Conservation (phyloP, 2,888 invertebrate genomes). For the Andrena bucephala region DNA sequence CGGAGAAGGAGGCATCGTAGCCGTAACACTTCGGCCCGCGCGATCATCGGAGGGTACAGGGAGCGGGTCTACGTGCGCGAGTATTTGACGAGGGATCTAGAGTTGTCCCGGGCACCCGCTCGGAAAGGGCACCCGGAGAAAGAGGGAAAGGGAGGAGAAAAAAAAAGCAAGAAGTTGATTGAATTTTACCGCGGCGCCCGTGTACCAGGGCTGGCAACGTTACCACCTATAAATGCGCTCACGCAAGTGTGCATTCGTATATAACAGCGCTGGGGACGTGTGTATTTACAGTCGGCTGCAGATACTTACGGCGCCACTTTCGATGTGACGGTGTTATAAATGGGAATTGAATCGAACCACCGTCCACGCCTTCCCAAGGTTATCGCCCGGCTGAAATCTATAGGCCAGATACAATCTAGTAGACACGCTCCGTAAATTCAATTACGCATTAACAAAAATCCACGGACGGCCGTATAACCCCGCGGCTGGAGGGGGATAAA, state of each 20-base stretch:
- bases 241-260: conserved; percentile 39
- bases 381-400: conserved; percentile 77
- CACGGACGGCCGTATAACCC: conserved; percentile 56
- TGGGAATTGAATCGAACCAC: conserved; percentile 79
- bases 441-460: conserved; percentile 81
- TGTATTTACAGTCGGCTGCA: conserved; percentile 70
- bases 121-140: conserved; percentile 24
- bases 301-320: conserved; percentile 75
- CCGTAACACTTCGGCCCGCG: conserved; percentile 36
- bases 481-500: conserved; percentile 55
- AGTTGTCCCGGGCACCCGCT: conserved; percentile 53
- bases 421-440: conserved; percentile 81
- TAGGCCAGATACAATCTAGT: conserved; percentile 78
- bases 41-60: conserved; percentile 22
- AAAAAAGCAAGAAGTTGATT: conserved; percentile 73
- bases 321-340: conserved; percentile 78
- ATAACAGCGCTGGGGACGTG: conserved; percentile 47
- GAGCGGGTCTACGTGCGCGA: conserved; percentile 57
- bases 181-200: conserved; percentile 73
- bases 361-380: conserved; percentile 79
- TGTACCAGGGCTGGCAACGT: conserved; percentile 42
- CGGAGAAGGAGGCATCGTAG: conserved; percentile 33
- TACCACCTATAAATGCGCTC: conserved; percentile 42
- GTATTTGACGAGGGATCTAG: conserved; percentile 74
- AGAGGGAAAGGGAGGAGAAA: conserved; percentile 46